phyloP scores from a whole-genome alignment of 2,888 invertebrate genomes.

The Rhopalosiphum nymphaeae region DNA sequence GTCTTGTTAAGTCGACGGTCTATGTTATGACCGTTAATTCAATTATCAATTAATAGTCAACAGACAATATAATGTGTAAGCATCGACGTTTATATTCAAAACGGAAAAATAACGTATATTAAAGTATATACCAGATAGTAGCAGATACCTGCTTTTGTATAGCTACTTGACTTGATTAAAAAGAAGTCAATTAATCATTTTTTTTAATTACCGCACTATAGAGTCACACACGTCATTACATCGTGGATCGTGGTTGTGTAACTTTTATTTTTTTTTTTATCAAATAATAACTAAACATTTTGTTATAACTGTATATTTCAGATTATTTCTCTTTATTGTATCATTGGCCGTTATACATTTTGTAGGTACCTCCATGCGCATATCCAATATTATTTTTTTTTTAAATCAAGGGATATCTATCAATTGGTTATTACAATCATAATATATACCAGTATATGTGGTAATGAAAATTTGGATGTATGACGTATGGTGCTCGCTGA shows the following conservation, averaged over 20 bases:
- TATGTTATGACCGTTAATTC: neutral
- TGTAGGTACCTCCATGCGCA: too few species aligned
- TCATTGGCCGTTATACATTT: too few species aligned
- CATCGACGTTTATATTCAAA: neutral
- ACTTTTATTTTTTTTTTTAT: neutral
- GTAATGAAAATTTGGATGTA: neutral
- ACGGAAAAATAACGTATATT: neutral
- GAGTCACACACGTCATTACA: neutral
- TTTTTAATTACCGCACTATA: neutral
- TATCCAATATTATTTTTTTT: too few species aligned
- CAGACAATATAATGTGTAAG: neutral
- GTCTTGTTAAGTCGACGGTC: neutral
- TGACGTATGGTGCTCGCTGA: neutral
- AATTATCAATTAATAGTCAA: neutral
- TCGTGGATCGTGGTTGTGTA: neutral
- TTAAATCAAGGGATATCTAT: neutral
- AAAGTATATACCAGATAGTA: too few species aligned
- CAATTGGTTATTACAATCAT: neutral
- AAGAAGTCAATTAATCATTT: neutral
- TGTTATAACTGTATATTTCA: neutral
- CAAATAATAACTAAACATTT: neutral
- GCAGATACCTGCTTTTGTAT: too few species aligned
- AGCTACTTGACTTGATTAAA: neutral
- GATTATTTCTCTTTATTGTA: neutral
- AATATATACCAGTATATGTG: neutral